Evolutionary conservation across 2,888 invertebrate species (phyloP).

Genomic region (Xestia ashworthii): DNA sequence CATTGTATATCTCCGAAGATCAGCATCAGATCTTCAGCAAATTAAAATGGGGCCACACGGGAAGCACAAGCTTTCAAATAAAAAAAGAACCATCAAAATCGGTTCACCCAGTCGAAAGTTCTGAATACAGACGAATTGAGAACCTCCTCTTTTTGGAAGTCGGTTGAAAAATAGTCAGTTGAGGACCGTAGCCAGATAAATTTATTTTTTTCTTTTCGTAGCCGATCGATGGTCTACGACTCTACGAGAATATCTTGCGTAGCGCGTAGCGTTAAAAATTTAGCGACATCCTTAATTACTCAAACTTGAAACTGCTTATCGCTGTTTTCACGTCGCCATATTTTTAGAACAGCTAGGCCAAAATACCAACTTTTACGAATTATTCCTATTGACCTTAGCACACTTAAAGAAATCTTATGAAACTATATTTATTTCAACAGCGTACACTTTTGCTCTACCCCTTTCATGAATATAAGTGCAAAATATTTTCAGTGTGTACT

Average conservation of each 20-base stretch:
- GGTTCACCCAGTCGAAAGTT: too few relatives aligned
- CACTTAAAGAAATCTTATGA: slow-evolving; percentile 1
- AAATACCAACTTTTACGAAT: slow-evolving; percentile 21
- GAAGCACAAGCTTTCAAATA: too few relatives aligned
- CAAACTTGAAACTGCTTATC: slow-evolving; percentile 21
- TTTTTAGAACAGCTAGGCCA: slow-evolving; percentile 43
- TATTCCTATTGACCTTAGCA: slow-evolving; percentile 30
- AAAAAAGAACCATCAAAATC: too few relatives aligned
- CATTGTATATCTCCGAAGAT: too few relatives aligned
- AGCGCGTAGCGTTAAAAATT: slow-evolving; percentile 49
- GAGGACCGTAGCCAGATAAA: neutral
- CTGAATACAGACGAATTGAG: too few relatives aligned
- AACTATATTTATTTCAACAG: slow-evolving; percentile 25
- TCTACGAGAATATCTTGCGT: slow-evolving; percentile 36
- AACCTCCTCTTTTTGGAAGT: too few relatives aligned
- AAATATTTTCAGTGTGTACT: slow-evolving; percentile 39
- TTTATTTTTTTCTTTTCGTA: slow-evolving; percentile 35
- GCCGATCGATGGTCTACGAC: slow-evolving; percentile 24
- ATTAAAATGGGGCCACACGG: too few relatives aligned
- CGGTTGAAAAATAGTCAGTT: neutral
- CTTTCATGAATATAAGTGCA: slow-evolving; percentile 38
- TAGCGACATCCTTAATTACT: slow-evolving; percentile 12
- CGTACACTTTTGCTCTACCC: slow-evolving; percentile 12
- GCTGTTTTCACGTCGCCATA: slow-evolving; percentile 3
- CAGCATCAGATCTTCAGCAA: too few relatives aligned